These are phyloP conservation scores for Todiramphus saurophagus DNA, from an alignment of 2,113 vertebrate genomes.

Conservation along the genomic window DNA sequence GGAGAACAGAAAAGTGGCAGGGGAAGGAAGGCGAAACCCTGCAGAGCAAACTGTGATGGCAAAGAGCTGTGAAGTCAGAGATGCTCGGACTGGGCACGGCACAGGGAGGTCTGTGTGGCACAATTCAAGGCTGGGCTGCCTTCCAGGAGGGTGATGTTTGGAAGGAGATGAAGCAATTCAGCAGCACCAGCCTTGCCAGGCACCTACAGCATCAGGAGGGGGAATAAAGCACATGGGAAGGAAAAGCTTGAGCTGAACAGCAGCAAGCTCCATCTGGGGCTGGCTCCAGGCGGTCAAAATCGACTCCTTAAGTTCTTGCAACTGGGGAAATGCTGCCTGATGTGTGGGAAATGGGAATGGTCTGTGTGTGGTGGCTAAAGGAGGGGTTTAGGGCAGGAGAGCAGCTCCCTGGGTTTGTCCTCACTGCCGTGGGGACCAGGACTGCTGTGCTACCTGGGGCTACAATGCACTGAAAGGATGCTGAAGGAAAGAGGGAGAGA, in stretches of 20 bases:
- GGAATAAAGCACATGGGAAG: not conserved
- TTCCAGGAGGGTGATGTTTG: not conserved
- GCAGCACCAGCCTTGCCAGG: accelerated
- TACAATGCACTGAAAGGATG: not conserved
- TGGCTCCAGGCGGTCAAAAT: accelerated
- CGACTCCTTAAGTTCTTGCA: not conserved
- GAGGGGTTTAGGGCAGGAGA: not conserved
- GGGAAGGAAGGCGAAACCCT: not conserved
- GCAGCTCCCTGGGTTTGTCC: not conserved
- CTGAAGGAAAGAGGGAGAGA: not conserved
- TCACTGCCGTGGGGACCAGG: accelerated
- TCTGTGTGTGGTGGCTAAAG: accelerated
- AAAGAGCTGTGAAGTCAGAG: not conserved
- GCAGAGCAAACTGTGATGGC: not conserved
- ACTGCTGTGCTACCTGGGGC: not conserved
- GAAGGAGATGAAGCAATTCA: not conserved
- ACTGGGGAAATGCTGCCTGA: not conserved
- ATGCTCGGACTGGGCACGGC: not conserved
- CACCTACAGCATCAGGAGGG: not conserved
- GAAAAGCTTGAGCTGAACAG: accelerated
- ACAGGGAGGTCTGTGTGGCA: accelerated
- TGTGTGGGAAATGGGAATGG: not conserved
- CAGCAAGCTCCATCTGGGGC: not conserved
- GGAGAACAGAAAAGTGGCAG: not conserved
- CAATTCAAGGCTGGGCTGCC: not conserved